A percentile compares a stretch with the other conserved stretches of the same genome.
phyloP scores from a whole-genome alignment of 2,888 invertebrate genomes.

The Drosophila aldrichi region DNA sequence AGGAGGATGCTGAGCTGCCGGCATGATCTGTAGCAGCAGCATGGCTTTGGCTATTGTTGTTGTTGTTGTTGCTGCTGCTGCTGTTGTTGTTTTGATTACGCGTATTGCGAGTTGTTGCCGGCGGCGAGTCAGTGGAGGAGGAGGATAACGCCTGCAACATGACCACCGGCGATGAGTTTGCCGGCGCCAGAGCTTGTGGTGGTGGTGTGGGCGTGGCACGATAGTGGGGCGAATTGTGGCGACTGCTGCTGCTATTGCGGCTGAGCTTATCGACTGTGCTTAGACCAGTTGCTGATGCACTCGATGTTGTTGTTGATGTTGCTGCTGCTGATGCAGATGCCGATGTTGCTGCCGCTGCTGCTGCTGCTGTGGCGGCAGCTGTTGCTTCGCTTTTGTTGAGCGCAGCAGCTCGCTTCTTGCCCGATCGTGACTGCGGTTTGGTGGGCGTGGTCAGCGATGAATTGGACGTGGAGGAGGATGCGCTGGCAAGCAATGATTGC shows the following conservation, averaged over 20 bases:
- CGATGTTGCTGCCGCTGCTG: slow-evolving; percentile 21
- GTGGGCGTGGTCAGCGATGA: slow-evolving; percentile 48
- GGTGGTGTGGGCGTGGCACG: slow-evolving; percentile 71
- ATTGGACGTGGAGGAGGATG: slow-evolving; percentile 37
- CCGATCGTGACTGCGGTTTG: slow-evolving; percentile 80
- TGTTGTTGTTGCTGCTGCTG: slow-evolving; percentile 9
- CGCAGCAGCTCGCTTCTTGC: slow-evolving; percentile 84
- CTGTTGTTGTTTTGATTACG: slow-evolving; percentile 41
- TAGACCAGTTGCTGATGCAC: slow-evolving; percentile 23
- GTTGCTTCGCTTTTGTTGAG: slow-evolving; percentile 54
- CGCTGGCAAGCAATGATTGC: slow-evolving; percentile 37
- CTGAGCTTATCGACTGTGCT: slow-evolving; percentile 60
- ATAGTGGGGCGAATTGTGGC: slow-evolving; percentile 65
- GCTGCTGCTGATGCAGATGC: slow-evolving; percentile 16
- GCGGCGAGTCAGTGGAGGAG: slow-evolving; percentile 63
- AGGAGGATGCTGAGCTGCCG: slow-evolving; percentile 43
- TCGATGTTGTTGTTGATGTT: slow-evolving; percentile 9
- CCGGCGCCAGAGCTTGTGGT: slow-evolving; percentile 56
- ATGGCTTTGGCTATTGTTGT: slow-evolving; percentile 23
- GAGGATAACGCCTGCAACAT: slow-evolving; percentile 72
- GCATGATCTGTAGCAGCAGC: slow-evolving; percentile 36
- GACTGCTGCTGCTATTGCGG: slow-evolving; percentile 38
- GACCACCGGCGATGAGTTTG: slow-evolving; percentile 69
- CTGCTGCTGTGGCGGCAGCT: slow-evolving; percentile 20
- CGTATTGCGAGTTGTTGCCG: slow-evolving; percentile 58